Conservation (phyloP, 2,797 vertebrate species). For the Chloroceryle inda region DNA sequence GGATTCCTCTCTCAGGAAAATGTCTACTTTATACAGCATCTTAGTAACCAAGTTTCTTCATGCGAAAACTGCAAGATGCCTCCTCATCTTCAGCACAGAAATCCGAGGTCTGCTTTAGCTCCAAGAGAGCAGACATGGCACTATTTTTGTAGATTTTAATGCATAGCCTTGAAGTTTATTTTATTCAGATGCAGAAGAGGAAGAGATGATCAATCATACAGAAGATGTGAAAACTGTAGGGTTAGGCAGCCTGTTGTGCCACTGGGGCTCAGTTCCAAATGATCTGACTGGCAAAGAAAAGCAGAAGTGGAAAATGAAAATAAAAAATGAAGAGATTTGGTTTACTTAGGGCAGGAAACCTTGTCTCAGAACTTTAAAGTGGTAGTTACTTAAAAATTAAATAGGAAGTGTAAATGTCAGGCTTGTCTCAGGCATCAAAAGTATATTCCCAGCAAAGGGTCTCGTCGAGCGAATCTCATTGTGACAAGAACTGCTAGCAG, state of each 20-base stretch:
- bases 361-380: slow-evolving; percentile 18
- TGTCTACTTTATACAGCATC: background rate
- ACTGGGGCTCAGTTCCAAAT: background rate
- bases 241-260: background rate
- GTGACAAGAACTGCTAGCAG: background rate
- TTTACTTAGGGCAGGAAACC: slow-evolving; percentile 9
- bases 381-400: slow-evolving; percentile 39
- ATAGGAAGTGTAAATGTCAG: background rate
- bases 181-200: background rate
- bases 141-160: background rate
- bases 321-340: slow-evolving; percentile 7
- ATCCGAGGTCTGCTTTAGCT: background rate
- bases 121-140: background rate
- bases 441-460: background rate
- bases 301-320: slow-evolving; percentile 63
- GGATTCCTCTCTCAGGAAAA: background rate
- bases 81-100: background rate
- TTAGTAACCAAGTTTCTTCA: background rate
- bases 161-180: background rate
- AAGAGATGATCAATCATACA: background rate
- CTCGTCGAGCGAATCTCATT: background rate
- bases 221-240: background rate
- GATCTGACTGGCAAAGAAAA: background rate
- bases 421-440: background rate
- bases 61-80: background rate